Base-by-base conservation (phyloP, 2,888 invertebrate species). In the Oxystoma pomonae region DNA sequence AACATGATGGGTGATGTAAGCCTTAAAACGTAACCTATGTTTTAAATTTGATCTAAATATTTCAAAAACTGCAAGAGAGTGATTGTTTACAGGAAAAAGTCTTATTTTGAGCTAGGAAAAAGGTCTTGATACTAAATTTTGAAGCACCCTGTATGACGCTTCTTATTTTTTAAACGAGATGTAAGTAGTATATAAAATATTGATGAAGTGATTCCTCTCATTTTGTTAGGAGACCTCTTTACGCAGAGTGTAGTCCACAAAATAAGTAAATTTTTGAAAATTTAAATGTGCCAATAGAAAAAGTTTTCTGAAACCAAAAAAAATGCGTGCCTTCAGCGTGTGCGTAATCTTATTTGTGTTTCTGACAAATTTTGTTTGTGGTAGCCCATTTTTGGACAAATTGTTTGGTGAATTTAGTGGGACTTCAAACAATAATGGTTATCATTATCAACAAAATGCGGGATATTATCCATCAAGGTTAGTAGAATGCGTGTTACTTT, bases 371-470 rank as follows among this genome's bases (percentile, higher is more conserved):
- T 35, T 35, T 35, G 35, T 35, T 12, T 35, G 35, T 35, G 35
- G 35, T 35, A 35, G 35, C 12, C 35, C 35, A 35, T 7, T 35
- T 35, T 35, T 35, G 3, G 35, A 35, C 3, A 35, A 35, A 35
- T 35, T 35, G 35, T 35, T 35, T 35, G 35, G 35, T 35, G 35
- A 35, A 3, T 35, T 7, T 35, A 35, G 35, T 35, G 35, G 22
- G 49, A 59, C 58, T 49, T 65, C 65, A 58, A 55, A 65, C 35
- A 61, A 68, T 55, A 52, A 58, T n/a, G 62, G 62, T 20, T 60
- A 64, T 19, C 63, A 66, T 49, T 57, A 66, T 55, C 57, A 49
- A 20, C 63, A 64, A 20, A 64, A 62, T 21, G 63, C 65, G 1
- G 64, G 67, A 53, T 56, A 62, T 20, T 58, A 66, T 22, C 59